Evolutionary conservation across 1,140 invertebrate species (phyloP), one percentile per base, ranked within the genome.

Genomic region (Heliothis virescens): DNA sequence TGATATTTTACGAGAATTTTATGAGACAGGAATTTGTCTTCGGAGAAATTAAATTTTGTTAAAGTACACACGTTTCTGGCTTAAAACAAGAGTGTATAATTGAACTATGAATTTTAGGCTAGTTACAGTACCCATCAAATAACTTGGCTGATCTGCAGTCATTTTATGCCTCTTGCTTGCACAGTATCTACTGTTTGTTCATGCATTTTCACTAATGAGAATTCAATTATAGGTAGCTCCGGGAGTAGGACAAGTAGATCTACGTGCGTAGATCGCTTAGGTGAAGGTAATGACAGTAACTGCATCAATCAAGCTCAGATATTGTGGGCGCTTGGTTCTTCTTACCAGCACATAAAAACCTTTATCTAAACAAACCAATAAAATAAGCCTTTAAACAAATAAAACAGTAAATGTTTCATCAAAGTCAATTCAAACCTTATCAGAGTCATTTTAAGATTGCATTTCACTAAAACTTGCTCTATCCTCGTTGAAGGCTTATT

Each of bases 1-100:
- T 71, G 76, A 71, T 62, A 71, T 59, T 79, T 78, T 63, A 67
- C 29, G 63, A 67, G 62, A 78, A 18, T 69, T 79, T 79, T 71
- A 71, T 63, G 76, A 79, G 63, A 53, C 63, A 75, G 72, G 72
- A 79, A 71, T 79, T 78, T 55, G 63, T 78, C 60, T 73, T 78
- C 52, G 52, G 18, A 67, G 52, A 12, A 78, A 78, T 50, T 57
- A 63, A 62, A 62, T 75, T 52, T 62, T 26, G 57, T 62, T 60
- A 63, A 63, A 50, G 57, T 59, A 75, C 59, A 75, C 47, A 62
- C 26, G 41, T 47, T 63, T 63, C 73, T 75, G 48, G 73, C 62
- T 48, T 62, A 63, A 59, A 75, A 63, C 13, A 41, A 41, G 34
- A 41, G 53, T 71, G 67, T 29, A 48, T 71, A 29, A 71, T 71